Conservation (phyloP, 2,888 invertebrate genomes). For the Ophion ellenae region DNA sequence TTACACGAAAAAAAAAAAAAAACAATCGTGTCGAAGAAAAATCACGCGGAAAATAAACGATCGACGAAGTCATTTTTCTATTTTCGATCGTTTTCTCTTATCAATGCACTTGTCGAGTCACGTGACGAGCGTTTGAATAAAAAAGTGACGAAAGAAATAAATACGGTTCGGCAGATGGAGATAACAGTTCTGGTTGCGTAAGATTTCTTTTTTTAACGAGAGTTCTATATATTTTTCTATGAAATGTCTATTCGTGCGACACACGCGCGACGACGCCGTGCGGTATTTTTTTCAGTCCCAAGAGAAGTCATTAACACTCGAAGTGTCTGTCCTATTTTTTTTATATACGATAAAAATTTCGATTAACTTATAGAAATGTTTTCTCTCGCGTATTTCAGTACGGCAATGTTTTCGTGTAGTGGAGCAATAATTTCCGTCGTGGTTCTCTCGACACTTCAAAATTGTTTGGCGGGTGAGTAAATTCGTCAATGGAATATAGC, state of each 20-base stretch:
- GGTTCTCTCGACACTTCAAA: neutral
- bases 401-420: neutral
- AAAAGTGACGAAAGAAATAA: constrained; percentile 14
- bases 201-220: neutral
- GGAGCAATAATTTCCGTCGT: neutral
- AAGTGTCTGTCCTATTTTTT: neutral
- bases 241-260: neutral
- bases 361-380: neutral
- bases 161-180: neutral
- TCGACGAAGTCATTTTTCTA: neutral
- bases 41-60: neutral
- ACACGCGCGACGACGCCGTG: neutral
- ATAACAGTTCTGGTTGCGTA: constrained; percentile 2
- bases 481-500: neutral
- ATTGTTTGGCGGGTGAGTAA: constrained; percentile 15
- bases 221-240: too few species aligned
- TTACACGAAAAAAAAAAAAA: neutral
- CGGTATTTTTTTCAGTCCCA: neutral
- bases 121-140: neutral
- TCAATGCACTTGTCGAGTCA: constrained; percentile 2
- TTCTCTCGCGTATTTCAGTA: neutral
- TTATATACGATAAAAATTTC: neutral
- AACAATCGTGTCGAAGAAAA: too few species aligned
- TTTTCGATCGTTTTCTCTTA: neutral
- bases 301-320: neutral